phyloP scores from a whole-genome alignment of 2,113 vertebrate species.

The Stigmatopora argus region DNA sequence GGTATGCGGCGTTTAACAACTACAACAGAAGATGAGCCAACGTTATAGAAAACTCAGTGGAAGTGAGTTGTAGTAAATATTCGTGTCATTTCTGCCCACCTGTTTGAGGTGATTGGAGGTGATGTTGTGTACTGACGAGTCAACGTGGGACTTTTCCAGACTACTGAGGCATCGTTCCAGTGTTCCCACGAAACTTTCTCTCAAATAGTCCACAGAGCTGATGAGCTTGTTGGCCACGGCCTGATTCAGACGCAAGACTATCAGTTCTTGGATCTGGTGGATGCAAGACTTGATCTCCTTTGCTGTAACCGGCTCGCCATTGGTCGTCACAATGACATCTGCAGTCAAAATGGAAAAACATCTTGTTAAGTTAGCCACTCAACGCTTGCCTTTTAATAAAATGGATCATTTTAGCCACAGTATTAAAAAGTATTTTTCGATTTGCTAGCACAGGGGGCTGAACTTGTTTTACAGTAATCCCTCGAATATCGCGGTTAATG shows the following conservation, averaged over 20 bases:
- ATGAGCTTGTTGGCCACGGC: slow-evolving; percentile 94
- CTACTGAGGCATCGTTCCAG: slow-evolving; percentile 91
- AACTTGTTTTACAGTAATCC: too few relatives aligned
- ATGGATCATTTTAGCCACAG: too few relatives aligned
- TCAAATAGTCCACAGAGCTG: slow-evolving; percentile 91
- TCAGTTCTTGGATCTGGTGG: slow-evolving; percentile 93
- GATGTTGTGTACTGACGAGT: slow-evolving; percentile 70
- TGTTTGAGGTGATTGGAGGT: slow-evolving; percentile 97
- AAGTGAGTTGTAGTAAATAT: background rate
- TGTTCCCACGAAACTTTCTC: slow-evolving; percentile 96
- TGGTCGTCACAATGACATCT: slow-evolving; percentile 89
- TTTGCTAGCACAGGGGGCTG: too few relatives aligned
- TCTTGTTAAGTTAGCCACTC: background rate
- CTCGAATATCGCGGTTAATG: too few relatives aligned
- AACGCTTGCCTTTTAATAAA: background rate
- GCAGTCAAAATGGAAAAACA: slow-evolving; percentile 4
- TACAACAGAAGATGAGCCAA: slow-evolving; percentile 41
- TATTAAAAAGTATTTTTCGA: too few relatives aligned
- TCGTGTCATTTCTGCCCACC: slow-evolving; percentile 58
- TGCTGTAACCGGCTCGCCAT: slow-evolving; percentile 85
- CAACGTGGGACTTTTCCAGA: slow-evolving; percentile 85
- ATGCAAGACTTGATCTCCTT: slow-evolving; percentile 93
- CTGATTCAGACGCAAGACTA: slow-evolving; percentile 87
- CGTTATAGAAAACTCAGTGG: background rate
- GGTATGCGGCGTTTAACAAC: slow-evolving; percentile 96